phyloP scores from a whole-genome alignment of 2,888 invertebrate species.

The Papilio protenor region DNA sequence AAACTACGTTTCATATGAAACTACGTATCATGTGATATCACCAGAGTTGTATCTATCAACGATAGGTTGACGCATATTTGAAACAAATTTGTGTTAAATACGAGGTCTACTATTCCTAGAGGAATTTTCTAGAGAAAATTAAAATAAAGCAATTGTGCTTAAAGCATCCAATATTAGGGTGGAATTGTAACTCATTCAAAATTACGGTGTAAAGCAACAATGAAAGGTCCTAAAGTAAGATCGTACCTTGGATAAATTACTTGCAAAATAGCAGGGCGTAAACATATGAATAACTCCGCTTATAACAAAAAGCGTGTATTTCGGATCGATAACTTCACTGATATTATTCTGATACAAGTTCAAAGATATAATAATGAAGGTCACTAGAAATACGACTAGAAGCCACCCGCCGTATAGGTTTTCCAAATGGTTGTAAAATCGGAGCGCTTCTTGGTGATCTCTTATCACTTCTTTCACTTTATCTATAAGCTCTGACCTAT shows the following conservation, averaged over 20 bases:
- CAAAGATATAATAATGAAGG: conserved; percentile 64
- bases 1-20: no score
- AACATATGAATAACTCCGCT: conserved; percentile 65
- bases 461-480: conserved; percentile 59
- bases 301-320: conserved; percentile 62
- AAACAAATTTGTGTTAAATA: no score
- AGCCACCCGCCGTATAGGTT: conserved; percentile 68
- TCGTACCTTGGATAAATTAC: conserved; percentile 63
- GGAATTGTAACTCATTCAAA: background rate
- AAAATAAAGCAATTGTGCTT: background rate
- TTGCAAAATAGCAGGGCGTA: conserved; percentile 67
- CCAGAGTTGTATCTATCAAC: background rate
- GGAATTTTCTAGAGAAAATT: background rate
- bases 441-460: conserved; percentile 66
- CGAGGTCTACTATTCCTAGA: no score
- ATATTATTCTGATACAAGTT: conserved; percentile 67
- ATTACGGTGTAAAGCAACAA: background rate
- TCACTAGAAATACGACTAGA: conserved; percentile 62
- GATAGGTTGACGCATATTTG: background rate
- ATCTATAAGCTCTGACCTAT: conserved; percentile 53
- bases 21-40: no score
- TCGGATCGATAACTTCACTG: conserved; percentile 58
- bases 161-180: background rate
- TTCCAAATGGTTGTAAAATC: conserved; percentile 62
- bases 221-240: background rate